Conservation (phyloP, 2,888 invertebrate species). For the Margaritifera margaritifera region DNA sequence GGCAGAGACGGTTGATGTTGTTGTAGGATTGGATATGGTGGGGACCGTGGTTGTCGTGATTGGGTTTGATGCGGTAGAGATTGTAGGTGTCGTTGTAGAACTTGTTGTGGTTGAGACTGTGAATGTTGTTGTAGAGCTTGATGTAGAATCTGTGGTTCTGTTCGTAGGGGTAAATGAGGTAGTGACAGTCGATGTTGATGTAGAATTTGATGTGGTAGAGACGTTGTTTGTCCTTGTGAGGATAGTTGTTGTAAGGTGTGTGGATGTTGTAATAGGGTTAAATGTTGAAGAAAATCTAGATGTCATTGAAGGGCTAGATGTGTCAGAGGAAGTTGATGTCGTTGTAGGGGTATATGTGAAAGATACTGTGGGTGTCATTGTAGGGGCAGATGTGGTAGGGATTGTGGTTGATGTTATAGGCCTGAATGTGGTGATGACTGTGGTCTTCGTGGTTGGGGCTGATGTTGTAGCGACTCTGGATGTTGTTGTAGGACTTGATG, state of each 20-base stretch:
- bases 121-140: too few relatives aligned
- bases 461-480: too few relatives aligned
- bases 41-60: too few relatives aligned
- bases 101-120: too few relatives aligned
- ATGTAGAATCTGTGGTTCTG: too few relatives aligned
- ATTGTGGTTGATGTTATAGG: not conserved
- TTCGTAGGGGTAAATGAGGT: too few relatives aligned
- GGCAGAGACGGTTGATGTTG: too few relatives aligned
- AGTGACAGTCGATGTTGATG: not conserved
- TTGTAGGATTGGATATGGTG: too few relatives aligned
- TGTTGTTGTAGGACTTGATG: not conserved
- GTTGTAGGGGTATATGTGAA: too few relatives aligned
- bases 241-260: too few relatives aligned
- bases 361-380: slow-evolving; percentile 3
- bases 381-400: not conserved
- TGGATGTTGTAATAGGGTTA: not conserved
- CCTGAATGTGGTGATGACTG: not conserved
- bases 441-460: not conserved
- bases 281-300: not conserved
- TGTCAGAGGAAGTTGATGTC: not conserved
- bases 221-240: not conserved
- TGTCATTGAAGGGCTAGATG: not conserved
- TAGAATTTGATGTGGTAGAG: not conserved
- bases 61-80: not conserved
- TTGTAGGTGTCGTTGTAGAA: too few relatives aligned